These are phyloP conservation scores for Enteromius treurensis DNA, from an alignment of 2,797 vertebrate genomes.

Conservation along the genomic window DNA sequence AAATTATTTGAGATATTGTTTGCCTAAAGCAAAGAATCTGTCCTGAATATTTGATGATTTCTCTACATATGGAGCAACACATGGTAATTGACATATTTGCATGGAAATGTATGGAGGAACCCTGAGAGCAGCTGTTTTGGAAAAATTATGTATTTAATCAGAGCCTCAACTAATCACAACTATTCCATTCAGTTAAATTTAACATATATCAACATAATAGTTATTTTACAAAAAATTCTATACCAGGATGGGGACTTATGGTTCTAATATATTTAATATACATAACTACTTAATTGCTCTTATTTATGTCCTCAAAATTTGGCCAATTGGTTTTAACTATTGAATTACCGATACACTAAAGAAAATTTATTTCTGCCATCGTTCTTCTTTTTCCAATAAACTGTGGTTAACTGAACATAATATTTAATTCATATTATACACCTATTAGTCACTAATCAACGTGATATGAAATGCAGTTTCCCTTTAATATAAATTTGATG, in stretches of 20 bases:
- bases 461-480: slow-evolving; percentile 17
- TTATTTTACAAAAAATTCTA: not conserved
- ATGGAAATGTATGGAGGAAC: slow-evolving; percentile 5
- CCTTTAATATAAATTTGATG: slow-evolving; percentile 9
- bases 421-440: not conserved
- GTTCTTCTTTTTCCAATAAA: not conserved
- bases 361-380: not conserved
- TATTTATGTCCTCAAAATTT: not conserved
- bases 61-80: slow-evolving; percentile 14
- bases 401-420: not conserved
- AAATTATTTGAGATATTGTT: slow-evolving; percentile 51
- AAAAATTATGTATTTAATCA: not conserved
- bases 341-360: not conserved
- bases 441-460: not conserved
- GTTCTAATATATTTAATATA: not conserved
- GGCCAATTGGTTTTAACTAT: not conserved
- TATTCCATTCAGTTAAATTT: not conserved
- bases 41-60: slow-evolving; percentile 21
- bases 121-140: not conserved
- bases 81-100: slow-evolving; percentile 1
- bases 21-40: slow-evolving; percentile 42
- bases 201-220: slow-evolving; percentile 1
- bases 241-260: not conserved
- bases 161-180: not conserved
- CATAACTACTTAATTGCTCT: not conserved